Evolutionary conservation across 2,888 invertebrate species (phyloP).

Genomic region (Drosophila infuscata): DNA sequence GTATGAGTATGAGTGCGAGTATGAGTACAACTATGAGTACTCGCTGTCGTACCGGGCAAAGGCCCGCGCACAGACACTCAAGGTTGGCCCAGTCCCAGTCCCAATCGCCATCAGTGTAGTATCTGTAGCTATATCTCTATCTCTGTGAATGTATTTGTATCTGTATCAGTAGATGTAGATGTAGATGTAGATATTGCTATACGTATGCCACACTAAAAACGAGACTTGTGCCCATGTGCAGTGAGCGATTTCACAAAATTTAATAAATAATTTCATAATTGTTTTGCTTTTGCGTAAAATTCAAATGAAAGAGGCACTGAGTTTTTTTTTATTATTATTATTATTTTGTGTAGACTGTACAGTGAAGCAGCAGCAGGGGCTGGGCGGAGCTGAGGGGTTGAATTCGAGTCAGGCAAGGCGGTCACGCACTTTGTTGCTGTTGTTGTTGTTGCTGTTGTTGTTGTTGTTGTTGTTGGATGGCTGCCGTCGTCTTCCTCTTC

Average conservation of each 20-base stretch:
- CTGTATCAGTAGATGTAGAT: constrained; percentile 19
- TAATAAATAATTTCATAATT: constrained; percentile 83
- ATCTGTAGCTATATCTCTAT: constrained; percentile 19
- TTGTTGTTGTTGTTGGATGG: constrained; percentile 17
- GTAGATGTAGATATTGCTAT: constrained; percentile 12
- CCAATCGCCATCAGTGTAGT: constrained; percentile 25
- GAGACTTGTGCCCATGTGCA: constrained; percentile 60
- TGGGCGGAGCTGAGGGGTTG: background rate
- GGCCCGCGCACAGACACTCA: constrained; percentile 50
- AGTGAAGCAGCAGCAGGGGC: constrained; percentile 2
- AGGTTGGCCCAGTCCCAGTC: constrained; percentile 62
- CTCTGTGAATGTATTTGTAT: constrained; percentile 11
- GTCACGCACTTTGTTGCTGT: constrained; percentile 51
- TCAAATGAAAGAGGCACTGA: constrained; percentile 71
- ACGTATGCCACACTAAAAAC: constrained; percentile 11
- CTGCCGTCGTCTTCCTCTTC: constrained; percentile 14
- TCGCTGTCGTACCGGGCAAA: constrained; percentile 35
- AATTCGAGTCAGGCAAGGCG: constrained; percentile 13
- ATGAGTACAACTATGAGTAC: constrained; percentile 27
- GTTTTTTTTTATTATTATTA: constrained; percentile 28
- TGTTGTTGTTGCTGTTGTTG: constrained; percentile 14
- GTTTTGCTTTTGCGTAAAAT: constrained; percentile 76
- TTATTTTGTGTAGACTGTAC: constrained; percentile 34
- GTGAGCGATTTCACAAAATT: constrained; percentile 78
- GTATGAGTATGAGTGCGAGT: constrained; percentile 15